Evolutionary conservation across 2,797 vertebrate genomes (phyloP), one percentile per base, ranked within the genome.

Genomic region (Streptopelia turtur): DNA sequence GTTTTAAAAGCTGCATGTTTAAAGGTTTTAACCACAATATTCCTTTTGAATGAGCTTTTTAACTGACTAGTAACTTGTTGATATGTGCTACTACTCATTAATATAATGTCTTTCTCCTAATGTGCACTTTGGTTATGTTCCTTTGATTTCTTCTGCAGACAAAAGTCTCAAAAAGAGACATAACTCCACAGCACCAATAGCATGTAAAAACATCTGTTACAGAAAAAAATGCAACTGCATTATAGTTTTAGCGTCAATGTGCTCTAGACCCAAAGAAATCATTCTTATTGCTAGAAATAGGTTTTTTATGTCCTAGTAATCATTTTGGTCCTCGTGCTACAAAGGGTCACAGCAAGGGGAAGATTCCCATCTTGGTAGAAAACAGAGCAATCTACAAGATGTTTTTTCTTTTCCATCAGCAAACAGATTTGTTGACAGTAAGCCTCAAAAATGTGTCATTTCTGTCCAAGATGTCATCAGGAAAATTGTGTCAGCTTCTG

Each of bases 141-240:
- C 94, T 96, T 96, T 95, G 88, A 89, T 95, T 96, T 94, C 74
- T 93, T 86, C 84, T 87, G 75, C 90, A 94, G 94, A 95, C 83
- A 87, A 79, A 96, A 93, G 84, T 93, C 91, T 91, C 61, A 77
- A 83, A 93, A 94, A 92, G 39, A 77, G 65, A 53, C 77, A 80
- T 87, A 76, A 77, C 94, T 92, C 53, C 65, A 56, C 65, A 90
- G 85, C 71, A 91, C 53, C 87, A 69, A 41, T 47, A 85, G 56
- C 7, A 6, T 88, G 87, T 83, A 88, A 91, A 94, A 93, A n/a
- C 75, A 91, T 95, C 89, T 86, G 43, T 86, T 94, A 68, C 6
- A 92, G 77, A 52, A 97, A 96, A 94, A 83, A 88, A 82, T 39
- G 28, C 76, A 94, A 68, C 84, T 85, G 20, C 68, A 74, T 94